phyloP scores from a whole-genome alignment of 1,140 invertebrate species.

The Antheraea pernyi region DNA sequence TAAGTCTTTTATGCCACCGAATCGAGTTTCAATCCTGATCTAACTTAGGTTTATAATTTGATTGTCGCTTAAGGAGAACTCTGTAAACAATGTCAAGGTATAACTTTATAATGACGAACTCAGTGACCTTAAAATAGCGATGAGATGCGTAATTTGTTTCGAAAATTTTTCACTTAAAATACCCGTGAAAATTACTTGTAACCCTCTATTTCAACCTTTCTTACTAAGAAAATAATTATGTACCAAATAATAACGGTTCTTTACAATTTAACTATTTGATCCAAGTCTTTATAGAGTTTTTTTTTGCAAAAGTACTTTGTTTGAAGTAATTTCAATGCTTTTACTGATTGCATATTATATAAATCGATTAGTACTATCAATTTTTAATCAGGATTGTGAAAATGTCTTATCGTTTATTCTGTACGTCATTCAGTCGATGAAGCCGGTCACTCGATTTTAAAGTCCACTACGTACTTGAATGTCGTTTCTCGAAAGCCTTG shows the following conservation, averaged over 20 bases:
- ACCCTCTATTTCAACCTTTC: too few species aligned
- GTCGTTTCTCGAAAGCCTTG: slow-evolving; percentile 62
- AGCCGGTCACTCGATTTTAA: neutral
- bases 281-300: too few species aligned
- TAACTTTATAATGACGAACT: neutral
- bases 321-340: too few species aligned
- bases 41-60: neutral
- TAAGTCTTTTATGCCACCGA: neutral
- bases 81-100: neutral
- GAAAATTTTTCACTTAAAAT: neutral
- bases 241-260: too few species aligned
- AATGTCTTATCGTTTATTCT: neutral
- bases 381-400: neutral
- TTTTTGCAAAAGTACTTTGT: too few species aligned
- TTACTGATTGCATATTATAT: neutral
- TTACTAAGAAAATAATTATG: too few species aligned
- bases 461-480: slow-evolving; percentile 43
- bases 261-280: too few species aligned
- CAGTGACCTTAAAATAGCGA: neutral
- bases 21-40: neutral
- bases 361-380: slow-evolving; percentile 5
- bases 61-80: neutral
- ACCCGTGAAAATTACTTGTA: neutral
- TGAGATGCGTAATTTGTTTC: neutral
- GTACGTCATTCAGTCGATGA: neutral